phyloP scores from a whole-genome alignment of 2,888 invertebrate species.

The Plagiodera versicolora region DNA sequence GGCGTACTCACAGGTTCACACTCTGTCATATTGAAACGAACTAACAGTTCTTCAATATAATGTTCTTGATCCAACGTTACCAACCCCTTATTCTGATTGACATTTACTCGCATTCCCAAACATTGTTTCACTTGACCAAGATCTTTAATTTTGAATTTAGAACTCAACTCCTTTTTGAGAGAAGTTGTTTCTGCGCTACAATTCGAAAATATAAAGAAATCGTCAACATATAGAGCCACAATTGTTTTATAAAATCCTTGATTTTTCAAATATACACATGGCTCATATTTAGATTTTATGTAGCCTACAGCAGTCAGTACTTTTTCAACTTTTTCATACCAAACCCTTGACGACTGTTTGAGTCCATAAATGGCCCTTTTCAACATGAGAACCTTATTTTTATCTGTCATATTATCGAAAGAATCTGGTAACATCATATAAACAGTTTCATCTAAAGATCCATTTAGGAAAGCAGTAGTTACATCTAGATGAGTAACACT shows the following conservation, averaged over 20 bases:
- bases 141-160: constrained; percentile 12
- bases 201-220: constrained; percentile 30
- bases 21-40: constrained; percentile 9
- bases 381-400: constrained; percentile 9
- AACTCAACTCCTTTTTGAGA: constrained; percentile 22
- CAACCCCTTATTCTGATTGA: constrained; percentile 7
- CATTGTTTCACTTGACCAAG: constrained; percentile 11
- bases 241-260: constrained; percentile 14
- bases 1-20: constrained; percentile 10
- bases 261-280: constrained; percentile 18
- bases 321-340: constrained; percentile 10
- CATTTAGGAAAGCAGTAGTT: constrained; percentile 6
- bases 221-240: constrained; percentile 30
- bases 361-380: constrained; percentile 31
- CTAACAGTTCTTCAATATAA: constrained; percentile 23
- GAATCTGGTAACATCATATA: constrained; percentile 4
- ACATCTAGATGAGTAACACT: constrained; percentile 7
- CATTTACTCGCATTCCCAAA: constrained; percentile 25
- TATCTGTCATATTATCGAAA: neutral
- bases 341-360: constrained; percentile 21
- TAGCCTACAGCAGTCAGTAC: constrained; percentile 8
- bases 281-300: constrained; percentile 25
- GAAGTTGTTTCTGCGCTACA: constrained; percentile 13
- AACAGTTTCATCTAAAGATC: constrained; percentile 2
- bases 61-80: constrained; percentile 19